These are phyloP conservation scores for Belgica antarctica DNA, from an alignment of 2,888 invertebrate genomes.

Conservation along the genomic window DNA sequence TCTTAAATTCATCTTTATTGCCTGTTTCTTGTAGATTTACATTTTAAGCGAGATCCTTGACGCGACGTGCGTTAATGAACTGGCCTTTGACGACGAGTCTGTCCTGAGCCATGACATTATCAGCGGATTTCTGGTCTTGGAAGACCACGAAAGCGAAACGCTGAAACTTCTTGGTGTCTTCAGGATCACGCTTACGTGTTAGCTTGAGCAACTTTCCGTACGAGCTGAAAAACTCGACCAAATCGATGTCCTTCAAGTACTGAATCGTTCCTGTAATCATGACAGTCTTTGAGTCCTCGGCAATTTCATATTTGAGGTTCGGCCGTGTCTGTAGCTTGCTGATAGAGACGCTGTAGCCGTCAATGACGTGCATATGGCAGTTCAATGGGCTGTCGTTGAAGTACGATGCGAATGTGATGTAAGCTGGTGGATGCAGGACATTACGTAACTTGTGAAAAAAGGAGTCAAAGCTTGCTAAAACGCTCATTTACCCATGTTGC, in stretches of 20 bases:
- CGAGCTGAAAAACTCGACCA: background rate
- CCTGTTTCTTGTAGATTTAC: too few relatives aligned
- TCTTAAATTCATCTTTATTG: too few relatives aligned
- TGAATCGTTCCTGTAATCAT: background rate
- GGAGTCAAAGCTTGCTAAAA: too few relatives aligned
- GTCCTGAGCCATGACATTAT: background rate
- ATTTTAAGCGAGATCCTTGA: too few relatives aligned
- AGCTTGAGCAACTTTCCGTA: background rate
- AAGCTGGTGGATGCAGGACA: too few relatives aligned
- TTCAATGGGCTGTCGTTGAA: conserved; percentile 3
- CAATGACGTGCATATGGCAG: background rate
- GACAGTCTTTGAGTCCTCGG: background rate
- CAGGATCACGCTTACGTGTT: background rate
- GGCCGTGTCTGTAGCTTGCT: background rate
- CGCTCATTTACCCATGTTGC: too few relatives aligned
- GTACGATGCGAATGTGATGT: background rate
- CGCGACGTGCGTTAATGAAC: background rate
- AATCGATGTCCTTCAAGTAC: background rate
- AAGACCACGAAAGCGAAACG: background rate
- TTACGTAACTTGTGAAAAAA: too few relatives aligned
- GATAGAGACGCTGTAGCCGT: background rate
- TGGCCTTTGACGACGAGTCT: background rate
- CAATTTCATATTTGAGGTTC: background rate
- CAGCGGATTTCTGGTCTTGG: background rate
- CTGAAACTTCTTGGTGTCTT: background rate